phyloP scores from a whole-genome alignment of 2,797 vertebrate species.

The Bryconaethiops microstoma region DNA sequence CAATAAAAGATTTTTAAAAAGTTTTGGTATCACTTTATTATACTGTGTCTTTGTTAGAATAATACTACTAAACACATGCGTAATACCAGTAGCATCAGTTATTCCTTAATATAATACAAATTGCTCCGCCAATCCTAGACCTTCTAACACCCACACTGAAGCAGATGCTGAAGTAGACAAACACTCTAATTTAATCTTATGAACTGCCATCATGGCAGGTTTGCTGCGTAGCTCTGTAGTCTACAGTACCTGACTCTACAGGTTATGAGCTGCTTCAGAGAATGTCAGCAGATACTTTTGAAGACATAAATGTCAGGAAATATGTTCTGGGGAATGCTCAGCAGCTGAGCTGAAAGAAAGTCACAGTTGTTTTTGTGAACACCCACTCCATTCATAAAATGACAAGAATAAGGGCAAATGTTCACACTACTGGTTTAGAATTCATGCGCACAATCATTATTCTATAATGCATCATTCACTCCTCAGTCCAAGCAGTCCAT shows the following conservation, averaged over 20 bases:
- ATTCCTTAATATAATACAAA: background rate
- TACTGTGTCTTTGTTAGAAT: background rate
- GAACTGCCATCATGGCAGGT: background rate
- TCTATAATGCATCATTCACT: too few relatives aligned
- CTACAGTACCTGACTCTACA: background rate
- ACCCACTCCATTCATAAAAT: too few relatives aligned
- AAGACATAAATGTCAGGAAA: background rate
- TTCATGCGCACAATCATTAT: too few relatives aligned
- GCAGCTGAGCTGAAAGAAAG: background rate
- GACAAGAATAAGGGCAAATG: too few relatives aligned
- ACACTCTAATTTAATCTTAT: background rate
- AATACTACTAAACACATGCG: too few relatives aligned
- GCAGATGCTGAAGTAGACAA: background rate
- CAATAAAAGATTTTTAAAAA: background rate
- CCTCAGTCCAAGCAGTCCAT: too few relatives aligned
- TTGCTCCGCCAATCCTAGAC: background rate
- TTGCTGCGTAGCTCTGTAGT: background rate
- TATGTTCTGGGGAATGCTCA: constrained; percentile 7
- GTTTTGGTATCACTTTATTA: background rate
- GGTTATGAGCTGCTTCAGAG: background rate
- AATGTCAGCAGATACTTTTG: background rate
- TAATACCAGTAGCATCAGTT: too few relatives aligned
- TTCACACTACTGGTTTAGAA: too few relatives aligned
- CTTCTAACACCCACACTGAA: background rate
- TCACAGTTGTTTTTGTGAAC: background rate